A percentile compares a stretch with the other conserved stretches of the same genome.
These are phyloP conservation scores for Cheilinus undulatus DNA, from an alignment of 2,113 vertebrate genomes.

Conservation along the genomic window DNA sequence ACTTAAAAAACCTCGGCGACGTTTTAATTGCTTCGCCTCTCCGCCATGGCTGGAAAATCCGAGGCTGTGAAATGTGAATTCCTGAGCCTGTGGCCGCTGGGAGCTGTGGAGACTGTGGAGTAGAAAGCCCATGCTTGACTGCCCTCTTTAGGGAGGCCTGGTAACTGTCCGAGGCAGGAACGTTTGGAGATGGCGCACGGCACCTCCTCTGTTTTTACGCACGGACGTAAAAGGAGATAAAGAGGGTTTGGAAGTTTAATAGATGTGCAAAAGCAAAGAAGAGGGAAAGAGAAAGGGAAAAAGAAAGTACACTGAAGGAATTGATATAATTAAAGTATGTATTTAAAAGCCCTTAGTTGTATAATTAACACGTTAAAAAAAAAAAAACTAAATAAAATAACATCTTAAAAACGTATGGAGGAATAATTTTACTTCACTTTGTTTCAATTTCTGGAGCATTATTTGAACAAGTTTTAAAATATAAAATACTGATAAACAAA, in stretches of 20 bases:
- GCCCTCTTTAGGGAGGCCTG: constrained; percentile 94
- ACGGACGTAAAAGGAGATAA: constrained; percentile 25
- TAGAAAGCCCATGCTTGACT: constrained; percentile 89
- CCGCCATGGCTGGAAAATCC: constrained; percentile 71
- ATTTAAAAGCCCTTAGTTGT: no score
- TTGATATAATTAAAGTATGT: neutral
- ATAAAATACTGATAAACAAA: no score
- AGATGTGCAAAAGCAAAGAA: neutral
- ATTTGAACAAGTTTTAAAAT: no score
- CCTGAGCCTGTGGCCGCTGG: constrained; percentile 75
- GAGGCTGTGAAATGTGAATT: constrained; percentile 81
- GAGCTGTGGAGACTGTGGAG: constrained; percentile 75
- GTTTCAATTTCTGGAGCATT: no score
- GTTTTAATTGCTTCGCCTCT: constrained; percentile 83
- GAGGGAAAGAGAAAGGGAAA: neutral
- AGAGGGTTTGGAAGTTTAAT: constrained; percentile 12
- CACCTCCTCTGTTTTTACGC: constrained; percentile 55
- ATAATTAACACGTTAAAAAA: no score
- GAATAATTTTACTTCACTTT: no score
- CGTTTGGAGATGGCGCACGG: constrained; percentile 56
- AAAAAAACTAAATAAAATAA: no score
- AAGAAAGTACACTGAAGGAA: neutral
- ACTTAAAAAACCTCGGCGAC: constrained; percentile 76
- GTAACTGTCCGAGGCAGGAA: constrained; percentile 81
- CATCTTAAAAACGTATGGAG: neutral